Evolutionary conservation across 1,140 invertebrate species (phyloP), one percentile per base, ranked within the genome.

Genomic region (Antheraea pernyi): DNA sequence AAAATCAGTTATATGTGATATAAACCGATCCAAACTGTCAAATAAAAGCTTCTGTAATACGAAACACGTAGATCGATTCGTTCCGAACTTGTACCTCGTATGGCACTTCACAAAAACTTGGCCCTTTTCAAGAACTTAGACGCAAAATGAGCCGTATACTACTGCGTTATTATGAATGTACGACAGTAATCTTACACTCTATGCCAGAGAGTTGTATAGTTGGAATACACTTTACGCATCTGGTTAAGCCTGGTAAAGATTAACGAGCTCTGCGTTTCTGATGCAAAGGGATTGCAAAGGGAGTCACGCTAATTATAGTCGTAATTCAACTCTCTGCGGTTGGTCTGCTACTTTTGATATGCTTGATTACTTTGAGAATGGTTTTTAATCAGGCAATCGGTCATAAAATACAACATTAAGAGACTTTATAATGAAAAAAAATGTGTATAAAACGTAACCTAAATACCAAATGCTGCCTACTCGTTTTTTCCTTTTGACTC

Each of bases 41-140:
- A 78, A 80, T 85, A 74, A 76, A 70, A 83, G 85, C 85, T 89
- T 76, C 87, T 84, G 86, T 88, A 82, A 84, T 88, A 89, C 85
- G 79, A 85, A 84, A 86, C 86, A 86, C 87, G 85, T 87, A 83
- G 79, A 81, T 79, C 78, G 78, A 91, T 91, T 91, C 83, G 88
- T 88, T 91, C 84, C 83, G 66, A 87, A 83, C 78, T 85, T 82
- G 81, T 77, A 71, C 73, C 77, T 81, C 82, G 77, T 80, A 82
- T 78, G 78, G 79, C 78, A 71, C 71, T 74, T 75, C 68, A 89
- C 76, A 89, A 89, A 90, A 89, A 85, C 76, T 80, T 72, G 71
- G 0, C 67, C 72, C 70, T 75, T 64, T 78, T 79, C 78, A 76
- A 22, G 13, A 8, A 36, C 13, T 59, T 37, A 59, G 10, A 58